Evolutionary conservation across 2,113 vertebrate species (phyloP), one percentile per base, ranked within the genome.

Genomic region (Pterocles orientalis): DNA sequence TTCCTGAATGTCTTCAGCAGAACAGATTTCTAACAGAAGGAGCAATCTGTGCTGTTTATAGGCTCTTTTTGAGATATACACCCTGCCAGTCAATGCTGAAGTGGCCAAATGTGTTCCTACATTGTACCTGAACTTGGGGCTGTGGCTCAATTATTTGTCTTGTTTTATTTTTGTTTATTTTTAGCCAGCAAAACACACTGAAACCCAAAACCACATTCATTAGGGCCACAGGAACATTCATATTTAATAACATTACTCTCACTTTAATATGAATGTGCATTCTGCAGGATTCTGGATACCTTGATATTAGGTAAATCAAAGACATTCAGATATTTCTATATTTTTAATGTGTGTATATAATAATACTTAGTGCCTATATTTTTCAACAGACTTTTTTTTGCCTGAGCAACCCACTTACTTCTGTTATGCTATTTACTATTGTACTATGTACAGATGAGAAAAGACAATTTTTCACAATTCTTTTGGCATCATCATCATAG

Each of bases 1-100:
- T 91, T 86, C 68, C 77, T 73, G 25, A 90, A 62, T 69, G 26
- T 70, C 75, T 97, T 68, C 82, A 93, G 68, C 78, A 90, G 85
- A 90, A 48, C 29, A 62, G 21, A 18, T 53, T 28, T 66, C 51
- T 12, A 72, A 71, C 48, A 92, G 77, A 31, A 78, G 48, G 69
- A 95, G 68, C 45, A 95, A 90, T 51, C 60, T 28, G 9, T 51
- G 85, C 69, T 62, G 29, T 43, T 85, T 61, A n/a, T 50, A 33
- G 78, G 51, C 69, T 50, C 36, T 56, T 90, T 95, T 69, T 62
- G 50, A 61, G 36, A 57, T 29, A 57, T 21, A 31, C 4, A 34
- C 12, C 41, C 45, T 88, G 68, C 87, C 72, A 90, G 31, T 94
- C 88, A 95, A 16, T 53, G 66, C 60, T 58, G 51, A 91, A 94